Evolutionary conservation across 2,888 invertebrate genomes (phyloP), one percentile per base, ranked within the genome.

Genomic region (Allolobophora icterica): DNA sequence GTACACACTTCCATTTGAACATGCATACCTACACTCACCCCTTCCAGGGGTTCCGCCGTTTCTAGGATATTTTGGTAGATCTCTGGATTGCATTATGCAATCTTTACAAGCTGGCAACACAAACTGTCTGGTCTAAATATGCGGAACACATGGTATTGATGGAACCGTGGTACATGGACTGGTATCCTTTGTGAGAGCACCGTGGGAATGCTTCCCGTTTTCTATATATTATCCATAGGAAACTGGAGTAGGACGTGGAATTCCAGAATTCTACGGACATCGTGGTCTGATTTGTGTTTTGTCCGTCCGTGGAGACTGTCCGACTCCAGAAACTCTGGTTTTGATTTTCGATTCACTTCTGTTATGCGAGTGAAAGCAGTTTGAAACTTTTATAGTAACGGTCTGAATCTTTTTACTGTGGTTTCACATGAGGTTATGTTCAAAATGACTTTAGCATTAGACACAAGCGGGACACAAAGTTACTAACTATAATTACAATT

Each of bases 21-120:
- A 52, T 24, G 6, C 24, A 24, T 52, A 21, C 52, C 5, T 21
- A 21, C 11, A 52, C 24, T 4, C 24, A 52, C 24, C 4, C n/a
- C 71, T 71, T 71, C n/a, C 30, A 71, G n/a, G 71, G n/a, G 1
- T 30, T 71, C 17, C 8, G 30, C 71, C n/a, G 8, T 71, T 71
- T 71, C 71, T 11, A 8, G 8, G n/a, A n/a, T 71, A 0, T 71
- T 71, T n/a, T 21, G 30, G 71, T 71, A 30, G 8, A n/a, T 71
- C 71, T 71, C 71, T 71, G 30, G 71, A 30, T 71, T 71, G n/a
- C 71, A 71, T 71, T 71, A 71, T 71, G 71, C 71, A n/a, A n/a
- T 71, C 71, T 71, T 71, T 71, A 71, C 71, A 30, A n/a, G 71
- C 71, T 71, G 71, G 71, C 71, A 71, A 71, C n/a, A 13, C 71